A percentile compares a stretch with the other conserved stretches of the same genome.
Conservation (phyloP, 2,888 invertebrate genomes). For the Tanaodytes sp. region DNA sequence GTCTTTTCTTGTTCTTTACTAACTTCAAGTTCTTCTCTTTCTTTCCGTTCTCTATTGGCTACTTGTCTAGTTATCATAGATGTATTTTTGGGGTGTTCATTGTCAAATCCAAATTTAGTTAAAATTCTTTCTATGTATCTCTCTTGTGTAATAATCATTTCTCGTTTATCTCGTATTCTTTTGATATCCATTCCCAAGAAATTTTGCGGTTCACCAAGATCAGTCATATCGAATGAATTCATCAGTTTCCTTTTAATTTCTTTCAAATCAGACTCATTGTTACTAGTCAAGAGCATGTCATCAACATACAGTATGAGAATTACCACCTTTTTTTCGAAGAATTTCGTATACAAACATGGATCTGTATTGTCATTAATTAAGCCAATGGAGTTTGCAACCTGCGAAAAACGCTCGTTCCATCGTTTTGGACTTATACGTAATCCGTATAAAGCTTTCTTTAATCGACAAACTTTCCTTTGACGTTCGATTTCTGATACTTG, state of each 20-base stretch:
- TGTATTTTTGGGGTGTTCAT: background rate
- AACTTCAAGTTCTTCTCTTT: background rate
- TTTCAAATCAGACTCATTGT: background rate
- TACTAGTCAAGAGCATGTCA: background rate
- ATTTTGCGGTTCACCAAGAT: background rate
- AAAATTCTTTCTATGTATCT: background rate
- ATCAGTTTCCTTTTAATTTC: background rate
- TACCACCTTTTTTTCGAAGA: background rate
- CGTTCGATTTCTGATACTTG: background rate
- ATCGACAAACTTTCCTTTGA: background rate
- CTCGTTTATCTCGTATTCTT: background rate
- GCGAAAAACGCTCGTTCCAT: background rate
- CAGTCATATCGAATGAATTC: conserved; percentile 2
- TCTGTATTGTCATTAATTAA: background rate
- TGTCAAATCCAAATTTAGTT: background rate
- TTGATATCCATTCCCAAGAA: background rate
- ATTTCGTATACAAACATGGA: background rate
- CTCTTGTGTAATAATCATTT: background rate
- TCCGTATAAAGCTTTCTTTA: background rate
- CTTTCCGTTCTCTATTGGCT: background rate
- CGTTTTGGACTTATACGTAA: background rate
- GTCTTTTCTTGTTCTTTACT: background rate
- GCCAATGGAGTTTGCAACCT: background rate
- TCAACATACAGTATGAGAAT: background rate
- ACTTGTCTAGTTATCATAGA: background rate